Conservation (phyloP, 2,888 invertebrate species). For the Leptogaster cylindrica region DNA sequence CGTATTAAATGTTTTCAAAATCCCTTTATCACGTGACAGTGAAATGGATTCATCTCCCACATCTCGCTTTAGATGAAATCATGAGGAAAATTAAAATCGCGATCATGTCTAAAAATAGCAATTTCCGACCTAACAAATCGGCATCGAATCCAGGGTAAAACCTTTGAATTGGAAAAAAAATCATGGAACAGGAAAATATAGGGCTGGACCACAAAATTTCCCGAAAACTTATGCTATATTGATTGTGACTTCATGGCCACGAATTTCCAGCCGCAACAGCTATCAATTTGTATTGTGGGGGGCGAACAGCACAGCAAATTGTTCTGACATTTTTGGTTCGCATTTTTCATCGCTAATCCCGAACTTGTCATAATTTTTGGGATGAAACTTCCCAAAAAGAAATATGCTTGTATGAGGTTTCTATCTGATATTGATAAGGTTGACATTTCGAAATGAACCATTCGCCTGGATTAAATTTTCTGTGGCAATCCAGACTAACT, state of each 20-base stretch:
- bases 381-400: conserved; percentile 20
- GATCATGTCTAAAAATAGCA: conserved; percentile 42
- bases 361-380: conserved; percentile 34
- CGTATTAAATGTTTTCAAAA: neutral
- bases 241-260: conserved; percentile 17
- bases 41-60: conserved; percentile 16
- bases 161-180: conserved; percentile 26
- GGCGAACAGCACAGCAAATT: conserved; percentile 8
- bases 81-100: conserved; percentile 43
- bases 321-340: conserved; percentile 38
- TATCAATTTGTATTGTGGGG: conserved; percentile 23
- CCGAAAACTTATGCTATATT: conserved; percentile 25
- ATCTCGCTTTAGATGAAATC: conserved; percentile 35
- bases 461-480: conserved; percentile 42
- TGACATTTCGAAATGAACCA: conserved; percentile 39
- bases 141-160: conserved; percentile 12
- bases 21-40: conserved; percentile 7
- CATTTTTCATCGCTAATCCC: conserved; percentile 35
- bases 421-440: conserved; percentile 35
- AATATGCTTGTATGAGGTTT: conserved; percentile 31
- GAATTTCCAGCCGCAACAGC: conserved; percentile 32
- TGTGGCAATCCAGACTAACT: conserved; percentile 45
- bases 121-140: conserved; percentile 38
- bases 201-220: conserved; percentile 34
- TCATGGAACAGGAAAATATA: conserved; percentile 20